Evolutionary conservation across 2,888 invertebrate species (phyloP), one percentile per base, ranked within the genome.

Genomic region (Agrotis exclamationis): DNA sequence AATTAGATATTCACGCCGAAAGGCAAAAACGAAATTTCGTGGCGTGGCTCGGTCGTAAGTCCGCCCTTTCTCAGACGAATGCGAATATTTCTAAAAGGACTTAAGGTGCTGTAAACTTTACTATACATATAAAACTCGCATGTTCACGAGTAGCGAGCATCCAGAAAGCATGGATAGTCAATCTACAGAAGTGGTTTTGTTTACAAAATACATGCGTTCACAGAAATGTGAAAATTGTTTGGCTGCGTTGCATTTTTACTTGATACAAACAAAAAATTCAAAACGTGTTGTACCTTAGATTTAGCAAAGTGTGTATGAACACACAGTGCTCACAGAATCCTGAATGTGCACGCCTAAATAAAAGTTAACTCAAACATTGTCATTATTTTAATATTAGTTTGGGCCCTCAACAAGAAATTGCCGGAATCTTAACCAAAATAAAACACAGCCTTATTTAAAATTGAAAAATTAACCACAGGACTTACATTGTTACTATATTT

Each of bases 391-490:
- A 79, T 81, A n/a, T n/a, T n/a, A n/a, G n/a, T n/a, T 85, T 69
- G 70, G 71, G 85, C 80, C 64, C 76, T 83, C 76, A 83, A 83
- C 79, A 79, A 76, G 73, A 74, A 76, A 81, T 76, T 81, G 67
- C 70, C 77, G 63, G 83, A 88, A 87, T 87, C 87, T 89, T 86
- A 75, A 63, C 70, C 73, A 75, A 80, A 89, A 89, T 88, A 89
- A 88, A 88, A 88, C 87, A 88, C 82, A 74, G 77, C 84, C 85
- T 87, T 88, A 89, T 87, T 89, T 89, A 86, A 88, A 82, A 86
- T 76, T 88, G 85, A 87, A 89, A 87, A 86, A 88, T 87, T 87
- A 91, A 88, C 88, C 88, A 22, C 39, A 86, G 86, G 89, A 81
- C 85, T 87, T 85, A 81, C 82, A 86, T 86, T 87, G 85, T 86